Conservation (phyloP, 2,888 invertebrate species). For the Dyspetes luteomarginatus region DNA sequence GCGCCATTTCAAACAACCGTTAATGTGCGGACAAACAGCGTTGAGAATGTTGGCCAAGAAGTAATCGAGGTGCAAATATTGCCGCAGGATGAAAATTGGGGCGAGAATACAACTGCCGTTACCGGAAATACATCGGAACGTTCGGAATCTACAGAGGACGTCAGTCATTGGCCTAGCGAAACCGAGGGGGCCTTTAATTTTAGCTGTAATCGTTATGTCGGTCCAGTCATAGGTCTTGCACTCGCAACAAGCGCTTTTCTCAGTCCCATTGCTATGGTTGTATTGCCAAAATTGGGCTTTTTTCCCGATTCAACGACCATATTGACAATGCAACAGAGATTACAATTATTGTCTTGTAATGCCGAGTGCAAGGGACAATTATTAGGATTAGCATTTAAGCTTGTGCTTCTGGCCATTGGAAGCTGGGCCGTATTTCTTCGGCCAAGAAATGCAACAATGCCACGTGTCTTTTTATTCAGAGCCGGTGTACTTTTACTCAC, state of each 20-base stretch:
- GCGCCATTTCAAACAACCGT: slow-evolving; percentile 95
- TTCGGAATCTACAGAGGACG: slow-evolving; percentile 96
- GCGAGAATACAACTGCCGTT: slow-evolving; percentile 98
- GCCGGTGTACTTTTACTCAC: slow-evolving; percentile 95
- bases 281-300: slow-evolving; percentile 95
- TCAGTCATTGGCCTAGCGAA: slow-evolving; percentile 91
- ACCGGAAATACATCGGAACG: slow-evolving; percentile 98
- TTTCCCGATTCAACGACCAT: slow-evolving; percentile 89
- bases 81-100: slow-evolving; percentile 99
- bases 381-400: slow-evolving; percentile 95
- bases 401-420: slow-evolving; percentile 94
- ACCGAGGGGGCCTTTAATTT: slow-evolving; percentile 89
- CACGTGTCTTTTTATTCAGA: slow-evolving; percentile 95
- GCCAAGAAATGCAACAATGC: slow-evolving; percentile 93
- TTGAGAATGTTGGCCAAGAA: slow-evolving; percentile 94
- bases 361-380: slow-evolving; percentile 97
- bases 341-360: slow-evolving; percentile 91
- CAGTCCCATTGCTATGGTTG: slow-evolving; percentile 97
- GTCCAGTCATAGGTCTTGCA: slow-evolving; percentile 91
- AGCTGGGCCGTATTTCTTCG: slow-evolving; percentile 97
- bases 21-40: slow-evolving; percentile 87
- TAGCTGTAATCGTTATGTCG: slow-evolving; percentile 92
- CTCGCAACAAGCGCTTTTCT: slow-evolving; percentile 93
- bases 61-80: slow-evolving; percentile 98
- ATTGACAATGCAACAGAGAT: slow-evolving; percentile 88